Conservation (phyloP, 2,113 vertebrate genomes). For the Oreocharis arfaki region DNA sequence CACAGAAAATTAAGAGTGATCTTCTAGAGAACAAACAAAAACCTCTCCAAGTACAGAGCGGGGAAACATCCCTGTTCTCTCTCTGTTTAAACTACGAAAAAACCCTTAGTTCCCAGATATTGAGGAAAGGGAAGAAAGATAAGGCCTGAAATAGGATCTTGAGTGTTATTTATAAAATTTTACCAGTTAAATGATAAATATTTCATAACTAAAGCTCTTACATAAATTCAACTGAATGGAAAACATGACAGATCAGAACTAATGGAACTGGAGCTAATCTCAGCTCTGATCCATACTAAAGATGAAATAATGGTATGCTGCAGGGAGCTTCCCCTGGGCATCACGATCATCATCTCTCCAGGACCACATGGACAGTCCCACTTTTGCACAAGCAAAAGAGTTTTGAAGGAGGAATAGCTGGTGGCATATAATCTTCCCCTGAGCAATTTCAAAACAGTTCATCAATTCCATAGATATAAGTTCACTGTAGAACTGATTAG, state of each 20-base stretch:
- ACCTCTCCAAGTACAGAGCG: neutral
- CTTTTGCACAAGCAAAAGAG: neutral
- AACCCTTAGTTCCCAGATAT: neutral
- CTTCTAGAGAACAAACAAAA: neutral
- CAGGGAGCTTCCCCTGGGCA: neutral
- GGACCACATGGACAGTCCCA: neutral
- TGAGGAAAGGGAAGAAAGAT: neutral
- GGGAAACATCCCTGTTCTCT: neutral
- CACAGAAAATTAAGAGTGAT: neutral
- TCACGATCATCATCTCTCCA: neutral
- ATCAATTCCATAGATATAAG: neutral
- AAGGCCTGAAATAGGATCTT: neutral
- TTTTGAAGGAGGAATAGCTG: neutral
- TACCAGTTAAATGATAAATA: neutral
- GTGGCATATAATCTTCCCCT: neutral
- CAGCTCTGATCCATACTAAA: neutral
- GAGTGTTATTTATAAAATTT: neutral
- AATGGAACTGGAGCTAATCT: neutral
- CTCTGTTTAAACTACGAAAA: neutral
- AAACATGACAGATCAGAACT: neutral
- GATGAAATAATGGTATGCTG: neutral
- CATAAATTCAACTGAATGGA: neutral
- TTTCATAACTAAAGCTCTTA: neutral
- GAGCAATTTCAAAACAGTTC: neutral
- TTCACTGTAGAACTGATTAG: neutral